Conservation (phyloP, 2,113 vertebrate species). For the Sakesphorus luctuosus region DNA sequence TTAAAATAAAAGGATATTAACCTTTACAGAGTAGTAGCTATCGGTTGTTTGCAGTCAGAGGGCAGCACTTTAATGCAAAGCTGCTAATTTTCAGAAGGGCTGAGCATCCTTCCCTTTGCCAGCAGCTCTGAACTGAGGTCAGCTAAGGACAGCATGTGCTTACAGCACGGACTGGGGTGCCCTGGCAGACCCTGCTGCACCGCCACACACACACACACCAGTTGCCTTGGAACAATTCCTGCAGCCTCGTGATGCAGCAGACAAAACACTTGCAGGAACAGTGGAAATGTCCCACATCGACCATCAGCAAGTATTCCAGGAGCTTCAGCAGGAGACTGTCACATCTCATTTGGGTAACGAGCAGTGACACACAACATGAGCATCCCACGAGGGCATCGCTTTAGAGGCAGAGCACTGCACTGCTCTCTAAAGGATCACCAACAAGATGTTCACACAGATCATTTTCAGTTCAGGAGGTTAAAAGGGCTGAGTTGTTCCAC, state of each 20-base stretch:
- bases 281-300: neutral
- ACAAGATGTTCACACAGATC: neutral
- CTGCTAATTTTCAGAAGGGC: neutral
- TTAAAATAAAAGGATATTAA: neutral
- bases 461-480: neutral
- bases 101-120: neutral
- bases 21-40: neutral
- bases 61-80: neutral
- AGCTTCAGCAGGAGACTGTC: neutral
- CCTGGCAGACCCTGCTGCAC: neutral
- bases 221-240: neutral
- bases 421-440: neutral
- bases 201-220: rapidly evolving
- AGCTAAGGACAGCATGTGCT: neutral
- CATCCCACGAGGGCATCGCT: neutral
- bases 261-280: neutral
- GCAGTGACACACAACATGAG: neutral
- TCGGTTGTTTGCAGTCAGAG: neutral
- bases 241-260: neutral
- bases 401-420: neutral
- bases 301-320: conserved; percentile 2
- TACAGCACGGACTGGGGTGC: neutral
- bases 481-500: neutral
- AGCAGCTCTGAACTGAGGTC: neutral
- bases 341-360: conserved; percentile 19